Base-by-base conservation (phyloP, 2,797 vertebrate genomes). In the Thunnus albacares region DNA sequence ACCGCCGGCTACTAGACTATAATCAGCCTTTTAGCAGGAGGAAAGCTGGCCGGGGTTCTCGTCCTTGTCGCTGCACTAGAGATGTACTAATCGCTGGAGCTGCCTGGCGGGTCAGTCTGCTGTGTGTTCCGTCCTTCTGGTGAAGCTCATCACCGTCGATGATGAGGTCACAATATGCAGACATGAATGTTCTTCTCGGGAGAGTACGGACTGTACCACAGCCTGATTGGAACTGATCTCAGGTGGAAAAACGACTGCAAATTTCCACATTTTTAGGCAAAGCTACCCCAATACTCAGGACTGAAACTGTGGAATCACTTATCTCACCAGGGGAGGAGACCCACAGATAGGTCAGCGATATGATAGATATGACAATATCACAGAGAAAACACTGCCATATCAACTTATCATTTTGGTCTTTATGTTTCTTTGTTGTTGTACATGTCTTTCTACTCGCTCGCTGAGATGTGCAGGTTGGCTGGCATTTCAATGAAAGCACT, bases 401-500 rank as follows among this genome's bases (percentile, higher is more conserved):
- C n/a, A 57, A 5, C 20, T 30, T 10, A 13, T 59, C 18, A 47
- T 58, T 24, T 28, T 20, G 6, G 4, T 26, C 22, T 15, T 22
- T 17, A 6, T 60, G 20, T 64, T 35, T 59, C 45, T 33, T 61
- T 11, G 4, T 12, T 38, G 30, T 8, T 12, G 55, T 57, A 38
- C 57, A 20, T 10, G 45, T 33, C 12, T 28, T 43, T 15, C 51
- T 55, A 4, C 45, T 26, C 43, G n/a, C 65, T 69, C 5, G 28
- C 28, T 30, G 51, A 73, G 33, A 78, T 24, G 24, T 63, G 62
- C 51, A 78, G 71, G n/a, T 60, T 68, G 62, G 57, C 56, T 65
- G 57, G 69, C 70, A 81, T 88, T 85, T 86, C 73, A 78, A 70
- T 81, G 68, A 86, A 78, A 64, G 60, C 59, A 49, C 41, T 79